These are phyloP conservation scores for Drosophila sp. DNA, from an alignment of 1,140 invertebrate species.

Conservation along the genomic window DNA sequence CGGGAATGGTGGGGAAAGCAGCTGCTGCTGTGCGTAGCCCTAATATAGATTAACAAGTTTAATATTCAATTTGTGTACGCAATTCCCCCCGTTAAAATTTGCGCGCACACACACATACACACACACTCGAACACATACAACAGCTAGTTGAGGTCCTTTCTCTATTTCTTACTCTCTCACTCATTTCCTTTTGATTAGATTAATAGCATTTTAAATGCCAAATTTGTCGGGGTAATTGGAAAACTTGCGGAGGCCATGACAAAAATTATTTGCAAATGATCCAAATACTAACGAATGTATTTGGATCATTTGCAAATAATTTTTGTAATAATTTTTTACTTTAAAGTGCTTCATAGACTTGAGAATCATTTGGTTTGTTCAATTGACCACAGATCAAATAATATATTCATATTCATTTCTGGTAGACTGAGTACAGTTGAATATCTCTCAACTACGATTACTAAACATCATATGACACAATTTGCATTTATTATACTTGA, in stretches of 20 bases:
- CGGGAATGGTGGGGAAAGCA: background rate
- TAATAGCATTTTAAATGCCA: constrained; percentile 52
- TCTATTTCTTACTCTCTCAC: background rate
- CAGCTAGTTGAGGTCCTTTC: constrained; percentile 14
- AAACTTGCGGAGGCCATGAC: constrained; percentile 4
- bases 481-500: too few relatives aligned
- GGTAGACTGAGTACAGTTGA: background rate
- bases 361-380: background rate
- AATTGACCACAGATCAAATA: background rate
- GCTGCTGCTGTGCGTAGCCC: constrained; percentile 31
- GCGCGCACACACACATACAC: constrained; percentile 12
- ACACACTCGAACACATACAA: constrained; percentile 1
- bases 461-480: too few relatives aligned
- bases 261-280: background rate
- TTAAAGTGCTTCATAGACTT: background rate
- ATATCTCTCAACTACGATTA: background rate
- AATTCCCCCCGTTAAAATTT: constrained; percentile 45
- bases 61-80: constrained; percentile 79
- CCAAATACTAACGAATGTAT: too few relatives aligned
- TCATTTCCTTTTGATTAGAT: constrained; percentile 35
- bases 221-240: constrained; percentile 52
- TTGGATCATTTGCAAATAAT: too few relatives aligned
- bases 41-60: constrained; percentile 80
- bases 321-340: too few relatives aligned
- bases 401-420: background rate